Evolutionary conservation across 2,888 invertebrate genomes (phyloP), one percentile per base, ranked within the genome.

Genomic region (Drosophila kuntzei): DNA sequence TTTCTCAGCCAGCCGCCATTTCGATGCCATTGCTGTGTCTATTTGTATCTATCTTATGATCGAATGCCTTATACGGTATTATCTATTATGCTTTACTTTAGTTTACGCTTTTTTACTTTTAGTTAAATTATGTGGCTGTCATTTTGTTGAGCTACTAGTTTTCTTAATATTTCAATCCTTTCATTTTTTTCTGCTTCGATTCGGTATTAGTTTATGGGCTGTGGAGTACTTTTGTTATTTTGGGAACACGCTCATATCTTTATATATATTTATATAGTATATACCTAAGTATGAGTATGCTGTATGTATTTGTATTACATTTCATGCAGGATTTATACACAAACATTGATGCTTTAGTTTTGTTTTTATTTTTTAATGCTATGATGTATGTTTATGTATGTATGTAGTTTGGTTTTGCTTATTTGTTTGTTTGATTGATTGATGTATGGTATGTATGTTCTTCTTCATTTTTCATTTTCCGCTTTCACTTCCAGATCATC

Each of bases 271-370:
- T 73, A 66, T 76, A 27, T 69, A 50, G n/a, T 62, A 37, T 63
- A 39, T 77, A 37, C 79, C 41, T 71, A 68, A 54, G 29, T 70
- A 59, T 84, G 59, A 71, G 53, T 85, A 83, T 69, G 74, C 75
- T 72, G 71, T 76, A 64, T 78, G 67, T 66, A 57, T 54, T 65
- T 64, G 64, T 76, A 82, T 67, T 76, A 65, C 74, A 71, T 53
- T 80, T 76, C 71, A 83, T 87, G 84, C 87, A 79, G 73, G 74
- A 70, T 68, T 75, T 76, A 87, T 80, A 80, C 87, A 83, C 80
- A 87, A 79, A 87, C 83, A 87, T 73, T 82, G 83, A 85, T 87
- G 85, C 72, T 71, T 76, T 53, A 27, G 43, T 60, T 47, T 41
- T 22, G 37, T 61, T 46, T 65, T 39, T 3, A 54, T 61, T 57